A percentile compares a stretch with the other conserved stretches of the same genome.
Conservation (phyloP, 2,113 vertebrate genomes). For the Laticauda colubrina region DNA sequence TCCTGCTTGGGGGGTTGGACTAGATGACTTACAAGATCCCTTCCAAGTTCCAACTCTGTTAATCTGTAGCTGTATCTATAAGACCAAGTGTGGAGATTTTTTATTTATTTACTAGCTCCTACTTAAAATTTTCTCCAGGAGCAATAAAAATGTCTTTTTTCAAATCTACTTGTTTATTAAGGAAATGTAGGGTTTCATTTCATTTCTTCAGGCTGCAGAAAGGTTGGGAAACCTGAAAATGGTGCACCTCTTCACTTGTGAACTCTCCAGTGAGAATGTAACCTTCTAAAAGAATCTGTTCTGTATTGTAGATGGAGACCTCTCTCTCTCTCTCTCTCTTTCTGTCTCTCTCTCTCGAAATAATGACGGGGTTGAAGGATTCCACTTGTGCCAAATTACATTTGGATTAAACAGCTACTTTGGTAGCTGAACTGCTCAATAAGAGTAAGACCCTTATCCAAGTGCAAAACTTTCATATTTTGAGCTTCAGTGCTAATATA, state of each 20-base stretch:
- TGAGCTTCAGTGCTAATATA: slow-evolving; percentile 65
- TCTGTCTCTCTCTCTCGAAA: slow-evolving; percentile 46
- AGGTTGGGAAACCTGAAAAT: slow-evolving; percentile 61
- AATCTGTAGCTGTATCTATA: too few species aligned
- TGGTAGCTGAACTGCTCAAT: slow-evolving; percentile 68
- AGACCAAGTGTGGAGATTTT: not conserved
- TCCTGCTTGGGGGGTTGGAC: too few species aligned
- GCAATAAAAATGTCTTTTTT: slow-evolving; percentile 44
- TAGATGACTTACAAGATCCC: too few species aligned
- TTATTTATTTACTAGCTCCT: slow-evolving; percentile 28
- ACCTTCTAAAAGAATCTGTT: slow-evolving; percentile 48
- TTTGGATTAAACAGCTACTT: slow-evolving; percentile 61
- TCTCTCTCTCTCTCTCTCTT: slow-evolving; percentile 29
- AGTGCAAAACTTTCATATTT: slow-evolving; percentile 66
- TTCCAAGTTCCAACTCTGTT: too few species aligned
- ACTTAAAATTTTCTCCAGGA: slow-evolving; percentile 49
- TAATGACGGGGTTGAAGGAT: slow-evolving; percentile 36
- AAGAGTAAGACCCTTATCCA: slow-evolving; percentile 64
- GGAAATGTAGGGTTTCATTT: slow-evolving; percentile 66
- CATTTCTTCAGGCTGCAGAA: slow-evolving; percentile 58
- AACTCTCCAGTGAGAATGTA: slow-evolving; percentile 61
- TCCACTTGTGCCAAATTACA: slow-evolving; percentile 57
- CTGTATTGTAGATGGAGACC: slow-evolving; percentile 53
- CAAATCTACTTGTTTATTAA: slow-evolving; percentile 67
- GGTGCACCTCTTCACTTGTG: slow-evolving; percentile 59